Conservation (phyloP, 1,140 invertebrate genomes). For the Ooceraea biroi region DNA sequence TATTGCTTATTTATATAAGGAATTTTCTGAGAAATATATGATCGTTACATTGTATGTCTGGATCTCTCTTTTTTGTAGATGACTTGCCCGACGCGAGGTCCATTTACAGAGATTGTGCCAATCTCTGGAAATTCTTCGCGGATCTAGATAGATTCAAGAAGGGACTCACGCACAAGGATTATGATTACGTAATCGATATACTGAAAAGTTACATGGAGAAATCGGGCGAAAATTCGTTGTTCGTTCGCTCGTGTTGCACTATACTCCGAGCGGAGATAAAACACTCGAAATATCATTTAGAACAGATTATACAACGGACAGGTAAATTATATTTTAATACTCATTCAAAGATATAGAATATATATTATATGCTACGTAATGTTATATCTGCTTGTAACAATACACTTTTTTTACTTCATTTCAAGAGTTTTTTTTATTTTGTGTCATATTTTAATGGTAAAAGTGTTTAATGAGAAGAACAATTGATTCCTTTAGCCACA, state of each 20-base stretch:
- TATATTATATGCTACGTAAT: not conserved
- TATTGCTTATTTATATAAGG: not conserved
- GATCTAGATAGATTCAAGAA: conserved; percentile 64
- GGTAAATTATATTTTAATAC: conserved; percentile 69
- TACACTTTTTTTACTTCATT: not conserved
- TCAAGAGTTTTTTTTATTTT: not conserved
- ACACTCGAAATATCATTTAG: conserved; percentile 65
- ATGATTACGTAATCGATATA: conserved; percentile 71
- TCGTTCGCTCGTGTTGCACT: conserved; percentile 67
- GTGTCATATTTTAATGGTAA: too few relatives aligned
- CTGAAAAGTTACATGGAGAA: conserved; percentile 58
- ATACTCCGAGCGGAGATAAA: conserved; percentile 73
- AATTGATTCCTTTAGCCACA: too few relatives aligned
- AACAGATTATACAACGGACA: conserved; percentile 71
- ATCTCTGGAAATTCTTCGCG: conserved; percentile 73
- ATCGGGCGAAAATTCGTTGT: conserved; percentile 40
- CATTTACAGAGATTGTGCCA: conserved; percentile 24
- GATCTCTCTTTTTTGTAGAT: conserved; percentile 60
- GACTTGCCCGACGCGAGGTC: conserved; percentile 60
- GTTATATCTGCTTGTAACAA: conserved; percentile 29
- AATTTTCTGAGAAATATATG: not conserved
- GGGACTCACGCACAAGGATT: conserved; percentile 73
- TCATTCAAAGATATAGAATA: not conserved
- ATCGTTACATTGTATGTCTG: conserved; percentile 6
- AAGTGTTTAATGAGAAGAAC: too few relatives aligned